Evolutionary conservation across 2,797 vertebrate species (phyloP), one percentile per base, ranked within the genome.

Genomic region (Paratrypauchen microcephalus): DNA sequence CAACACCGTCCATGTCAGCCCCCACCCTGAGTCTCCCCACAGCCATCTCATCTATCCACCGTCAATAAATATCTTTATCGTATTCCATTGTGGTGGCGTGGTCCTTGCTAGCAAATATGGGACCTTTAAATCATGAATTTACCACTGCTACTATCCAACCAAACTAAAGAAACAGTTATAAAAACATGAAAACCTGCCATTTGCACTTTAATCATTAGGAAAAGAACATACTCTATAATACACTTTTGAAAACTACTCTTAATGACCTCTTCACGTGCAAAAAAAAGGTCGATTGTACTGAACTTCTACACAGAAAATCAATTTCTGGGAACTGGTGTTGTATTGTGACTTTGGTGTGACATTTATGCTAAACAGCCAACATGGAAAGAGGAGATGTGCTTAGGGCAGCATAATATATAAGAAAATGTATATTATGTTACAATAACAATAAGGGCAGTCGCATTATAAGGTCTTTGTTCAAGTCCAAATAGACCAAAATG

Each of bases 361-460:
- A 32, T 59, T 36, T 19, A 39, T 41, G n/a, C 59, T 19, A 39
- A 36, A 61, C 30, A 59, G 28, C 28, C 16, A n/a, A 60, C 58
- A n/a, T 60, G 28, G 58, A 32, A 36, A 60, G 58, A 60, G 58
- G 58, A 60, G 58, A 32, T 60, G 28, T 60, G 58, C 58, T 19
- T 4, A 60, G 47, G 52, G 52, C 24, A 70, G 70, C 28, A 16
- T 61, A 70, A 64, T 59, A 57, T 39, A 0, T 60, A 64, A 74
- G 18, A 74, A 68, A 74, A 61, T 39, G 11, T 11, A 41, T 61
- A 61, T 60, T 32, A 60, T 8, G 28, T 60, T 60, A 60, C 58
- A 36, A 60, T 36, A 58, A 58, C 52, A 28, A 28, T 28, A 57
- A 57, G 24, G 13, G 23, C 24, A 26, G 5, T 18, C 1, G 15